Evolutionary conservation across 2,113 vertebrate genomes (phyloP), one percentile per base, ranked within the genome.

Genomic region (Melanerpes formicivorus): DNA sequence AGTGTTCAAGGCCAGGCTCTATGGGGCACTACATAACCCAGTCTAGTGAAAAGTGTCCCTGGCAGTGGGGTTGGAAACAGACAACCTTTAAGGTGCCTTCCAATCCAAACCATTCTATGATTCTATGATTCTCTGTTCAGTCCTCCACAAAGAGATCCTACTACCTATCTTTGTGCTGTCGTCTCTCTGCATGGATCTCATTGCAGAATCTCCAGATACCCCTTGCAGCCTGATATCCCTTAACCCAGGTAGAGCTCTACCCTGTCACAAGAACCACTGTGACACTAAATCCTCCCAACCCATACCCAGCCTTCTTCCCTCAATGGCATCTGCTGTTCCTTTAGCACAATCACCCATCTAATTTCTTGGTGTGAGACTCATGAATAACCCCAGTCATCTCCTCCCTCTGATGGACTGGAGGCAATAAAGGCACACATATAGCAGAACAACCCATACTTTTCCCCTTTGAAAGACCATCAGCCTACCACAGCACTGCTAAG

Each of bases 341-440:
- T 26, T 32, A 46, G 48, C 8, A 6, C 48, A 64, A 5, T n/a
- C n/a, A 34, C 10, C n/a, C 46, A 34, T 19, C 25, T 77, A 4
- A 2, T 67, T 70, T 15, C 40, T 19, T 1, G 0, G 16, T 1
- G 0, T 1, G 1, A 70, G 9, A 72, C 26, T 2, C 5, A 21
- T 59, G n/a, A 72, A 48, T 56, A 64, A 46, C 52, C 19, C 19
- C 44, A 64, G 37, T 14, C 80, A 60, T 7, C 54, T 78, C n/a
- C 14, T 58, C 54, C 48, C 74, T 4, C n/a, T 3, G 1, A 6
- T 22, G 14, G 30, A 13, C 27, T 77, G 27, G 44, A 91, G 29
- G 55, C 29, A 56, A 29, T 14, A 48, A 4, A 54, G 29, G 21
- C 25, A 65, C 23, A 29, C 0, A 0, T 12, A 65, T 2, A 26